Evolutionary conservation across 2,888 invertebrate genomes (phyloP).

Genomic region (Crematogaster levior): DNA sequence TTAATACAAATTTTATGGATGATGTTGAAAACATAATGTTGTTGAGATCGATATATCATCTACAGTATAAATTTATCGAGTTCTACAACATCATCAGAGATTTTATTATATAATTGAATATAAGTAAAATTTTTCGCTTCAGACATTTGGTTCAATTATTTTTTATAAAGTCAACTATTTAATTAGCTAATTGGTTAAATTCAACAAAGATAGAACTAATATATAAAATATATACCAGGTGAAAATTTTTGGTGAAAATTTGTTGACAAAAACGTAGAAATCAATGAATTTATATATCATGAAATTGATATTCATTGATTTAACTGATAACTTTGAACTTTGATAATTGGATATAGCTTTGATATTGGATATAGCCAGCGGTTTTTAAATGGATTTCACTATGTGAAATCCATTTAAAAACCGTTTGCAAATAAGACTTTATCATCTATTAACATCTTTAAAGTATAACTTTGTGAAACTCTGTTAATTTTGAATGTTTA

Average conservation of each 20-base stretch:
- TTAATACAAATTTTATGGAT: background rate
- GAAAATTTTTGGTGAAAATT: background rate
- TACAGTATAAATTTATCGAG: background rate
- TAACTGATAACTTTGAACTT: no score
- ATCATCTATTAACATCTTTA: conserved; percentile 7
- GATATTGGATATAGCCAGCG: no score
- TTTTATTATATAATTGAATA: no score
- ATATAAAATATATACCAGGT: no score
- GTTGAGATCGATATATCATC: background rate
- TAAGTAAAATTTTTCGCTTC: background rate
- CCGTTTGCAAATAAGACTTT: conserved; percentile 12
- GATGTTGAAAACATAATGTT: background rate
- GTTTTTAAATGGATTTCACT: no score
- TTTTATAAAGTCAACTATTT: background rate
- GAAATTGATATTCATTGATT: background rate
- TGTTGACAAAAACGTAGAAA: background rate
- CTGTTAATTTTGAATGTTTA: conserved; percentile 27
- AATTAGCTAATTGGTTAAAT: background rate
- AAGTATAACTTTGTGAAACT: background rate
- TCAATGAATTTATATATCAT: background rate
- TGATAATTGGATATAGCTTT: background rate
- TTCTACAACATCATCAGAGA: no score
- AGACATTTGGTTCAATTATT: background rate
- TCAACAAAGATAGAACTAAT: background rate
- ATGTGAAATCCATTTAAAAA: background rate